phyloP scores from a whole-genome alignment of 2,797 vertebrate species.

The Spondyliosoma cantharus region DNA sequence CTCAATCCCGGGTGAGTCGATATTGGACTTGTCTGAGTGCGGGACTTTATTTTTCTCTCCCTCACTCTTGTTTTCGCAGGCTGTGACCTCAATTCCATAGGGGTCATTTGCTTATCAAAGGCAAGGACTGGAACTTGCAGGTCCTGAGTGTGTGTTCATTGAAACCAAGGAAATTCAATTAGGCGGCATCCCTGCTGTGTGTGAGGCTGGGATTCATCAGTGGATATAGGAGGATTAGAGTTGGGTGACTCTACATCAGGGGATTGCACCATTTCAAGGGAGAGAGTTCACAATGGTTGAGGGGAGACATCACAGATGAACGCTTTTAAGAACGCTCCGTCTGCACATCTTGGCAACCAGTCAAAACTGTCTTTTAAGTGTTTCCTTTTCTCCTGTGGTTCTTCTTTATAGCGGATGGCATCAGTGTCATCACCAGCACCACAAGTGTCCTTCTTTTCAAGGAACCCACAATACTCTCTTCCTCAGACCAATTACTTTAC shows the following conservation, averaged over 20 bases:
- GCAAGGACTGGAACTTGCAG: constrained; percentile 84
- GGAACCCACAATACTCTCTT: constrained; percentile 53
- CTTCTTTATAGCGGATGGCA: constrained; percentile 71
- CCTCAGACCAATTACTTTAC: constrained; percentile 55
- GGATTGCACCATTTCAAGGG: constrained; percentile 71
- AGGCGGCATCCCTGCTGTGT: constrained; percentile 77
- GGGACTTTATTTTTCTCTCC: constrained; percentile 85
- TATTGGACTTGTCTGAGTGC: constrained; percentile 77
- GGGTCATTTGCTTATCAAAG: constrained; percentile 94
- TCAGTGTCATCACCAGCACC: constrained; percentile 64
- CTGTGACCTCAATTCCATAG: constrained; percentile 91
- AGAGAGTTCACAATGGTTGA: constrained; percentile 76
- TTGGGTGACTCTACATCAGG: constrained; percentile 76
- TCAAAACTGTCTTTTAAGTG: constrained; percentile 71
- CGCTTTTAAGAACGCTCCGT: constrained; percentile 69
- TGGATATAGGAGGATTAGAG: constrained; percentile 81
- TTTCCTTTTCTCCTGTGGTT: constrained; percentile 70
- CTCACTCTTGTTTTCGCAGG: constrained; percentile 88
- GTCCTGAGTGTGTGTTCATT: constrained; percentile 86
- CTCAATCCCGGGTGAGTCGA: constrained; percentile 81
- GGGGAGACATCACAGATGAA: constrained; percentile 72
- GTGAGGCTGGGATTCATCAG: constrained; percentile 79
- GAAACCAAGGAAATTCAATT: constrained; percentile 92
- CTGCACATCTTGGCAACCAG: constrained; percentile 60
- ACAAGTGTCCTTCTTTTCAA: constrained; percentile 62